Base-by-base conservation (phyloP, 2,797 vertebrate species). In the Anguilla anguilla region DNA sequence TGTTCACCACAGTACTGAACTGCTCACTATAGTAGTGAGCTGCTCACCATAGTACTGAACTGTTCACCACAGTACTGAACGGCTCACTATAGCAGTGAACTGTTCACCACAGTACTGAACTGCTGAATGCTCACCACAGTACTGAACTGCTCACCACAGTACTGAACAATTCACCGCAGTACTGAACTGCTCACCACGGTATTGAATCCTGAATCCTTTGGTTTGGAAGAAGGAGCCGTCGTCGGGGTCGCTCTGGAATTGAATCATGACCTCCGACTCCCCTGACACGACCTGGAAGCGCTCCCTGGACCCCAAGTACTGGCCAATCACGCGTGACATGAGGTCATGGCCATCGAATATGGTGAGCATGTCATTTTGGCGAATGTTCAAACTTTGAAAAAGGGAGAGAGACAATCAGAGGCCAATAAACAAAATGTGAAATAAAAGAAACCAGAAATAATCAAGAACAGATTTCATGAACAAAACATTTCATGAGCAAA, bases 121-220 rank as follows among this genome's bases (percentile, higher is more conserved):
- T 22, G 22, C n/a, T n/a, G n/a, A n/a, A n/a, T n/a, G n/a, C 1
- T 81, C 28, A 43, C 35, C 35, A 53, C 7, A 53, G 51, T 53
- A 39, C 77, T 81, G 31, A 43, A 7, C 51, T 53, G 10, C 55
- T 57, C 55, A 57, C 55, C 15, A 17, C 55, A 49, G 22, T 19
- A 82, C 11, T 43, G 13, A 83, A 3, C 46, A 25, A n/a, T 17
- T 31, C 9, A 28, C 28, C 0, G 17, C 2, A 17, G 4, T 31
- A 31, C 55, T 35, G 7, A 57, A 25, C 17, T 51, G 19, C 90
- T 90, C 94, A 98, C 98, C 97, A 64, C 95, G 96, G 90, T 98
- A 98, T 91, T 97, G 97, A 87, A 98, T 96, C 83, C 98, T 96
- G 91, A 98, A 98, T 35, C 98, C 98, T 89, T 98, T 97, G 89